Base-by-base conservation (phyloP, 1,140 invertebrate genomes). In the Aphelenchoides fujianensis region DNA sequence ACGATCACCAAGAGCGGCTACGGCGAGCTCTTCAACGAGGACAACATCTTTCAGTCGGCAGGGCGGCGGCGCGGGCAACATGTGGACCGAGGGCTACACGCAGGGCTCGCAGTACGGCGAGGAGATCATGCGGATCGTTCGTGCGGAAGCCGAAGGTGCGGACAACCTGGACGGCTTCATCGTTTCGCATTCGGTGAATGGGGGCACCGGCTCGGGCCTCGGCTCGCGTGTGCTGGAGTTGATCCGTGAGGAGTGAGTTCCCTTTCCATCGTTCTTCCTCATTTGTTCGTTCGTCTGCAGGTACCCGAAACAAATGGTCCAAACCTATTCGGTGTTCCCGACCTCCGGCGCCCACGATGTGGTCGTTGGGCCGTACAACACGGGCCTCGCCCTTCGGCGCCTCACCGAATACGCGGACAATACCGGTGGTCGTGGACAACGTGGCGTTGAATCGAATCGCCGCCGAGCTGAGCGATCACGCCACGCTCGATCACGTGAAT, bases 321-420 rank as follows among this genome's bases (percentile, higher is more conserved):
- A 98, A 87, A 98, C 96, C 0, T 99, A 98, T 85, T 98, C 95
- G 82, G 96, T 98, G 0, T 98, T 99, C 86, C 96, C 96, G 0
- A 98, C 97, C 87, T 94, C 97, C 88, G 93, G 97, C 74, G 90
- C 76, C 80, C 93, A 93, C 85, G 96, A 98, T 87, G 96, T 99
- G 23, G 95, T 99, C 0, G 96, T 99, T 1, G 95, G 98, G 84
- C 97, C 97, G 0, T 99, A 99, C 86, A 99, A 99, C 86, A 97
- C 95, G 0, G 85, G 98, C 31, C 87, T 99, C 3, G 98, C 96
- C 0, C 86, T 98, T 19, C 95, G 95, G 86, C 88, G 96, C 63
- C 87, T 99, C 27, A 97, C 94, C 0, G 91, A 95, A 82, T 93
- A 93, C 86, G 93, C 95, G 0, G 96, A 99, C 86, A 95, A 94